Evolutionary conservation across 2,113 vertebrate species (phyloP).

Genomic region (Perognathus longimembris): DNA sequence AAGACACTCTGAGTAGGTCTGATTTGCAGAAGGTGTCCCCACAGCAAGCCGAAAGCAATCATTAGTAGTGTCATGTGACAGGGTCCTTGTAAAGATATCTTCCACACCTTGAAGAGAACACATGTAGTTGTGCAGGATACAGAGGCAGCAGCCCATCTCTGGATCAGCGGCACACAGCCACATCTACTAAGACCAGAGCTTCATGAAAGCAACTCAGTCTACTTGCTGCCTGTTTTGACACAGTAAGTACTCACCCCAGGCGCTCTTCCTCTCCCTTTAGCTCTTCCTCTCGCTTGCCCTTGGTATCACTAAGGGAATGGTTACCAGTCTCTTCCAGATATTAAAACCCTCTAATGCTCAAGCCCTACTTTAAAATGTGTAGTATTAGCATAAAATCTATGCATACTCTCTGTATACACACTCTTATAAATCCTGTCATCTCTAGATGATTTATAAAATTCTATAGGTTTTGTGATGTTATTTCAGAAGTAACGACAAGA

Average conservation of each 20-base stretch:
- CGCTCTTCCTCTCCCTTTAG: no score
- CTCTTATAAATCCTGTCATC: no score
- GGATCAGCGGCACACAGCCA: no score
- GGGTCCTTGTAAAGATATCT: constrained; percentile 95
- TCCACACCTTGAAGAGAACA: constrained; percentile 93
- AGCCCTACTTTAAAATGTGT: not conserved
- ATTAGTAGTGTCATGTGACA: constrained; percentile 95
- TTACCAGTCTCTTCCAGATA: not conserved
- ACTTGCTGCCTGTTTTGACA: not conserved
- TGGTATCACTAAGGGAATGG: no score
- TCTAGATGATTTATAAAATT: no score
- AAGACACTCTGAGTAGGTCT: constrained; percentile 95
- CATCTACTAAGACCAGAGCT: no score
- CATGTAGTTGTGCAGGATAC: accelerated
- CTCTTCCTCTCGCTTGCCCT: not conserved
- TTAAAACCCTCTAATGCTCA: not conserved
- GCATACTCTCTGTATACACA: not conserved
- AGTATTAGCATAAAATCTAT: not conserved
- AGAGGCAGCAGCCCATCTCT: not conserved
- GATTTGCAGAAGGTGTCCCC: constrained; percentile 95
- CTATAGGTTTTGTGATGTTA: no score
- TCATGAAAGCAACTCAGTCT: not conserved
- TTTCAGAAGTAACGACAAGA: not conserved
- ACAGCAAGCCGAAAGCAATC: constrained; percentile 93
- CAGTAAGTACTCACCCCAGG: not conserved